Evolutionary conservation across 2,888 invertebrate genomes (phyloP).

Genomic region (Synanthedon andrenaeformis): DNA sequence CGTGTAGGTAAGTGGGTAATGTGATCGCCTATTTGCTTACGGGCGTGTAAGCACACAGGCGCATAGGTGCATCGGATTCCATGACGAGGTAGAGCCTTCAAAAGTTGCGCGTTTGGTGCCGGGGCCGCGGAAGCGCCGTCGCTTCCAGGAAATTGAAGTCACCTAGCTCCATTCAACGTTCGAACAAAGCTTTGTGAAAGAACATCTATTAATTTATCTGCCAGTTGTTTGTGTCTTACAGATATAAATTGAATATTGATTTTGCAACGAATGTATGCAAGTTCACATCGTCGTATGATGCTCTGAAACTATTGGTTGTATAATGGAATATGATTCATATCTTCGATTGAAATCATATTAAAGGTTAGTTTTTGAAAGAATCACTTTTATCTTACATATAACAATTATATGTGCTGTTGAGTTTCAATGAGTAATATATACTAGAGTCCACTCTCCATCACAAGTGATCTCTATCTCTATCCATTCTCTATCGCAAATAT

Average conservation of each 20-base stretch:
- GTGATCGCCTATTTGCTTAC: conserved; percentile 52
- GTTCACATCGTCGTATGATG: no score
- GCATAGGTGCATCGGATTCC: conserved; percentile 56
- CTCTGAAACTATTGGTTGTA: background rate
- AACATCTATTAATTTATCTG: conserved; percentile 62
- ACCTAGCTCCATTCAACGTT: conserved; percentile 43
- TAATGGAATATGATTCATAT: no score
- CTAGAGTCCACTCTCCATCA: no score
- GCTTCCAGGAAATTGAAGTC: conserved; percentile 66
- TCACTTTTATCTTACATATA: no score
- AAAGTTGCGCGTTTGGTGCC: conserved; percentile 50
- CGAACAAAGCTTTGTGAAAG: conserved; percentile 66
- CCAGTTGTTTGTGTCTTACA: conserved; percentile 42
- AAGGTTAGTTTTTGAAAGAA: no score
- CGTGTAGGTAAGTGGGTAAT: conserved; percentile 18
- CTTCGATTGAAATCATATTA: no score
- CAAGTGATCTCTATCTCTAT: no score
- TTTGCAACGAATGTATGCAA: conserved; percentile 10
- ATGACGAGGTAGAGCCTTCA: conserved; percentile 46
- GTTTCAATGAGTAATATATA: no score
- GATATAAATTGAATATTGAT: conserved; percentile 66
- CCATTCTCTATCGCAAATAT: no score
- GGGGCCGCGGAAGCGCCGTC: conserved; percentile 38
- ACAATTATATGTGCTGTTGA: no score
- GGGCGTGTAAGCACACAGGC: conserved; percentile 40